Base-by-base conservation (phyloP, 2,113 vertebrate genomes). In the Lethenteron camtschaticum region DNA sequence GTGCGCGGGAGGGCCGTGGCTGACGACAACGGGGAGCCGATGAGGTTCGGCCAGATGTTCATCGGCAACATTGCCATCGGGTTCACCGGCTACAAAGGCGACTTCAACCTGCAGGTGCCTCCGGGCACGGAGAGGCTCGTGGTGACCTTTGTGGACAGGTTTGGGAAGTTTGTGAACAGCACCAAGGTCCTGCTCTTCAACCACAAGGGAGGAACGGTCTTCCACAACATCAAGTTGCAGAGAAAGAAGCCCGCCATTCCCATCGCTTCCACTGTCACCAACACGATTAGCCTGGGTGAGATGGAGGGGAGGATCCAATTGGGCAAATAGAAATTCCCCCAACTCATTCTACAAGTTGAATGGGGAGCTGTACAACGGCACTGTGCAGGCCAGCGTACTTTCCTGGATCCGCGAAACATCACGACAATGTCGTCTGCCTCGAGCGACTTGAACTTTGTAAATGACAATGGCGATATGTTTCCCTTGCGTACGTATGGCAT, bases 101-200 rank as follows among this genome's bases (percentile, higher is more conserved):
- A 89, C 8, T 99, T 99, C 77, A 89, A 90, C 8, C 76, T 99
- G 70, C 86, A 90, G 0, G 79, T 99, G 41, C 88, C 92, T 57
- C 78, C 80, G 69, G 84, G 87, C 71, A 91, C 80, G 0, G 85
- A 90, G 71, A 85, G 94, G 58, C 76, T 99, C n/a, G 92, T 99
- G 68, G 78, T 99, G 58, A 99, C 89, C 0, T 99, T 99, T 0
- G 88, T 95, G 2, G 94, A 99, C 76, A 86, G 89, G 75, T 78
- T 95, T 77, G 84, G 92, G 71, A 96, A 92, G 76, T 95, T 99
- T 58, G 82, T 99, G 73, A 92, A 96, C 72, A 95, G 90, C 9
- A 99, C 94, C 10, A 99, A 96, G 76, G 88, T 97, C 57, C 81
- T 99, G 56, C 83, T 88, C 14, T 99, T 97, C 76, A 94, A 88